Conservation (phyloP, 2,888 invertebrate genomes). For the Cylindroiulus punctatus region DNA sequence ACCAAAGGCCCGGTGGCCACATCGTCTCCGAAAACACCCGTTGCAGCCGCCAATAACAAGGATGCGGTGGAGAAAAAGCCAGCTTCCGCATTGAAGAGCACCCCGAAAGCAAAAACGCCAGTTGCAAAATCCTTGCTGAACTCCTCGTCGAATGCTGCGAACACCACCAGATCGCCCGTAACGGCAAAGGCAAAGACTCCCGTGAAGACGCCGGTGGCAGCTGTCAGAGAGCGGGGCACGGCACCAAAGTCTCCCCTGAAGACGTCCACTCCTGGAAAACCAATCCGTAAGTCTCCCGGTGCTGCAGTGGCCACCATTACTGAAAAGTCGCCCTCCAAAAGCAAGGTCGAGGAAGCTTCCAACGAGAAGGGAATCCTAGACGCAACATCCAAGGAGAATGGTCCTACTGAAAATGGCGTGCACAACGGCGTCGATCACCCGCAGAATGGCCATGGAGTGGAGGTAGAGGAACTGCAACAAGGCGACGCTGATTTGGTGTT, state of each 20-base stretch:
- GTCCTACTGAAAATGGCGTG: background rate
- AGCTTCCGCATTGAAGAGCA: background rate
- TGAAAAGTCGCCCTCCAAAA: background rate
- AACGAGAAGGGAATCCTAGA: constrained; percentile 57
- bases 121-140: background rate
- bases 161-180: background rate
- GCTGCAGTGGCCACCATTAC: background rate
- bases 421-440: background rate
- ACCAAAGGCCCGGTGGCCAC: constrained; percentile 22
- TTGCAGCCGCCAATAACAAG: background rate
- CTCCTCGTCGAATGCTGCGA: background rate
- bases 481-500: background rate
- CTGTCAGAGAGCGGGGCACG: background rate
- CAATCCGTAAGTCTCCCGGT: constrained; percentile 30
- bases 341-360: constrained; percentile 15
- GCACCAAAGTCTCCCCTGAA: background rate
- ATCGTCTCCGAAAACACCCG: background rate
- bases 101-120: background rate
- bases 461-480: background rate
- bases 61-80: constrained; percentile 24
- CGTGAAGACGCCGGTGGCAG: background rate
- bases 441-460: background rate
- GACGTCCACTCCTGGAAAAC: background rate
- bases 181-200: background rate
- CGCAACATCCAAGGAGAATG: constrained; percentile 54